These are phyloP conservation scores for Triplophysa bombifrons DNA, from an alignment of 2,797 vertebrate genomes.

Conservation along the genomic window DNA sequence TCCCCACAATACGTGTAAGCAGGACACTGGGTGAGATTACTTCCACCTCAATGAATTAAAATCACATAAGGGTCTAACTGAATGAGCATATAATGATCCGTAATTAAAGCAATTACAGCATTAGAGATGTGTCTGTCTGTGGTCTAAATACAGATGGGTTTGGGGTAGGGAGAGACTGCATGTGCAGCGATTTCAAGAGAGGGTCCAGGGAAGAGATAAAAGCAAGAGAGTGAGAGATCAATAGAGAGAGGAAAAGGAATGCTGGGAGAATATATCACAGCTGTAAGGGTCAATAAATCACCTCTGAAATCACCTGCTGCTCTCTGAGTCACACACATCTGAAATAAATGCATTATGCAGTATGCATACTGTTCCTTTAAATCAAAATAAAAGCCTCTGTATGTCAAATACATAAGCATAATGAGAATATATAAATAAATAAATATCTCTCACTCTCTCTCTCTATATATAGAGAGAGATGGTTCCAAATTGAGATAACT, in stretches of 20 bases:
- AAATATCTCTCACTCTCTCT: too few relatives aligned
- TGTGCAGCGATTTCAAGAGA: neutral
- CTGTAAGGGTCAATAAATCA: constrained; percentile 24
- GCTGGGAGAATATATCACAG: constrained; percentile 9
- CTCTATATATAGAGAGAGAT: too few relatives aligned
- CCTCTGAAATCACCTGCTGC: too few relatives aligned
- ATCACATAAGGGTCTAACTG: constrained; percentile 61
- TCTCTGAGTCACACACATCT: too few relatives aligned
- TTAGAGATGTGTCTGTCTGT: constrained; percentile 3
- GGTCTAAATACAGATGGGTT: constrained; percentile 32
- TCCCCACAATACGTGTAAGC: constrained; percentile 31
- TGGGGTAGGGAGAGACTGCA: neutral
- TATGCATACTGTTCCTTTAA: too few relatives aligned
- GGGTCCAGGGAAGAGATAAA: constrained; percentile 9
- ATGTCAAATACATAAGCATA: too few relatives aligned
- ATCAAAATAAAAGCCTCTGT: too few relatives aligned
- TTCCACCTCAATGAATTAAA: constrained; percentile 60
- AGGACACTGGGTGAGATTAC: constrained; percentile 50
- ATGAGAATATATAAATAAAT: too few relatives aligned
- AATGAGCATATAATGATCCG: constrained; percentile 58
- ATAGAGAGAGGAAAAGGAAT: neutral
- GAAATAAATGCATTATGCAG: too few relatives aligned
- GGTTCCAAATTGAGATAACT: too few relatives aligned
- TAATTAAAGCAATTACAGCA: constrained; percentile 64
- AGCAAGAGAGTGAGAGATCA: neutral